Conservation (phyloP, 1,140 invertebrate species). For the Drosophila bocki region DNA sequence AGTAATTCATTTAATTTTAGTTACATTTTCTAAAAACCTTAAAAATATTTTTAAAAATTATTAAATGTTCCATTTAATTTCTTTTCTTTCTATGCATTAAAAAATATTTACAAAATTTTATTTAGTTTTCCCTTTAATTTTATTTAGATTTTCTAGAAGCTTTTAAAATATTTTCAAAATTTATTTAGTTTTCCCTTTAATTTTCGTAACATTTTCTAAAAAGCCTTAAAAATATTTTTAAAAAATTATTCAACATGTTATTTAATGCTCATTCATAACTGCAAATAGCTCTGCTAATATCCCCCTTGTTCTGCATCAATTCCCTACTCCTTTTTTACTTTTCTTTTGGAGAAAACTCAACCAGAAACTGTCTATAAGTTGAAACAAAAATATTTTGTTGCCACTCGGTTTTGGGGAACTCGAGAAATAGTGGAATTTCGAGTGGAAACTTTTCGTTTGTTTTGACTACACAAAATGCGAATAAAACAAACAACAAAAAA, state of each 20-base stretch:
- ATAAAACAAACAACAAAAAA: slow-evolving; percentile 4
- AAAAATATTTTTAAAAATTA: too few relatives aligned
- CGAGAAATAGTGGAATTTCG: slow-evolving; percentile 12
- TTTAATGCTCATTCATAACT: background rate
- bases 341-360: background rate
- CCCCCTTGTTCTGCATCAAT: background rate
- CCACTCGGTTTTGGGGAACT: background rate
- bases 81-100: too few relatives aligned
- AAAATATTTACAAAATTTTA: too few relatives aligned
- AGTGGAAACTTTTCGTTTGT: slow-evolving; percentile 41
- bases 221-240: too few relatives aligned
- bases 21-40: background rate
- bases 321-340: background rate
- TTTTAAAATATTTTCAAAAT: too few relatives aligned
- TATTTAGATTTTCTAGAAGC: background rate
- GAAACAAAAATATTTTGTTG: slow-evolving; percentile 20
- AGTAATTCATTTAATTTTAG: too few relatives aligned
- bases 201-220: background rate
- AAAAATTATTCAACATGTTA: background rate
- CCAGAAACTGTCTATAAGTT: slow-evolving; percentile 1
- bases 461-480: slow-evolving; percentile 38
- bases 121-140: background rate
- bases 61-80: too few relatives aligned
- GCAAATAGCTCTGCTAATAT: background rate
- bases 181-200: too few relatives aligned